Percentiles rank a stretch among this genome's conserved stretches.
Evolutionary conservation across 2,113 vertebrate species (phyloP).

Genomic region (Dinomys branickii): DNA sequence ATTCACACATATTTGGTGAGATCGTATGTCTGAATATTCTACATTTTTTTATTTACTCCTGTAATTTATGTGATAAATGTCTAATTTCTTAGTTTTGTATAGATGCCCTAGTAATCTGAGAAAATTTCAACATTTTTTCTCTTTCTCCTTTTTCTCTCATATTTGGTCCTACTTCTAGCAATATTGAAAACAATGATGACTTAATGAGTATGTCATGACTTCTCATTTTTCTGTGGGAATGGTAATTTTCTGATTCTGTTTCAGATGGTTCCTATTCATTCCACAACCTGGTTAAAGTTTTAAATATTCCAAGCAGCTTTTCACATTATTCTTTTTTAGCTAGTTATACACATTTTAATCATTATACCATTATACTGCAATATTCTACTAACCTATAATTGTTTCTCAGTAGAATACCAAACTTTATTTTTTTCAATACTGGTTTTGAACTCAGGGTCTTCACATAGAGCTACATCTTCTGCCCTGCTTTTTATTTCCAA

Average conservation of each 20-base stretch:
- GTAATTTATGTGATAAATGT: not conserved
- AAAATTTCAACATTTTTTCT: not conserved
- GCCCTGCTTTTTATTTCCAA: not conserved
- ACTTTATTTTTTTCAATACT: not conserved
- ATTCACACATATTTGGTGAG: accelerated
- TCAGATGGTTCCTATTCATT: not conserved
- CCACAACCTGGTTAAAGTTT: not conserved
- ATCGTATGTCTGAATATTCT: not conserved
- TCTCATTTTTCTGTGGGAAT: not conserved
- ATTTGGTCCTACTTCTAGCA: not conserved
- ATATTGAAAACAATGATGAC: not conserved
- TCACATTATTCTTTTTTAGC: not conserved
- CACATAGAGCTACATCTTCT: too few relatives aligned
- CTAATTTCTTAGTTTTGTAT: not conserved
- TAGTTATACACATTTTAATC: not conserved
- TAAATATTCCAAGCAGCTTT: not conserved
- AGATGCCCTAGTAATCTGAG: not conserved
- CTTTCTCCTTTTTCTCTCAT: not conserved
- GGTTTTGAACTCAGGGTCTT: not conserved
- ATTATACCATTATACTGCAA: not conserved
- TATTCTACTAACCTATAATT: not conserved
- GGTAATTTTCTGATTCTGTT: not conserved
- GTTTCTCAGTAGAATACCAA: not conserved
- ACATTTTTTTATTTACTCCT: not conserved
- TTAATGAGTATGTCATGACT: not conserved